phyloP scores from a whole-genome alignment of 2,888 invertebrate genomes.

The Meiosimyza decipiens region DNA sequence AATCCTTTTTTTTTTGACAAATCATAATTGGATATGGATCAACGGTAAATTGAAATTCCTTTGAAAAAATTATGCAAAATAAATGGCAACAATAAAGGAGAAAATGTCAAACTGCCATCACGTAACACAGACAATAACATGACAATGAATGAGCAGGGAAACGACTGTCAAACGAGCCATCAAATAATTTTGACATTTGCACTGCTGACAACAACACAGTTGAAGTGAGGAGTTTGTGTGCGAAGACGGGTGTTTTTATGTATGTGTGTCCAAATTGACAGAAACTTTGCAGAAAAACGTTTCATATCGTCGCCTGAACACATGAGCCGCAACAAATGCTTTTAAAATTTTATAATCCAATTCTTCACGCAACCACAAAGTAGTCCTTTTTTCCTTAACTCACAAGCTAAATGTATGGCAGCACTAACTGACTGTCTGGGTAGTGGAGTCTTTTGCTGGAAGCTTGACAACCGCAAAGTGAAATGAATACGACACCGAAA shows the following conservation, averaged over 20 bases:
- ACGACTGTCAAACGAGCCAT: constrained; percentile 14
- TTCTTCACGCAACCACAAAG: constrained; percentile 48
- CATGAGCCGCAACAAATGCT: constrained; percentile 20
- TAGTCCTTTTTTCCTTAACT: too few relatives aligned
- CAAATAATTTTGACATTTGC: constrained; percentile 27
- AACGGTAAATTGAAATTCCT: constrained; percentile 3
- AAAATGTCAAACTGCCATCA: neutral
- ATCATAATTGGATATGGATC: constrained; percentile 5
- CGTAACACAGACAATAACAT: constrained; percentile 9
- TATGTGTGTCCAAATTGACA: constrained; percentile 5
- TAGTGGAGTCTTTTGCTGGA: neutral
- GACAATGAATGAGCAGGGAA: constrained; percentile 15
- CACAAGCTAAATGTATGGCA: too few relatives aligned
- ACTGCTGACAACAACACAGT: neutral
- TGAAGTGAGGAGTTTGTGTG: neutral
- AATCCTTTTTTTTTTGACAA: neutral
- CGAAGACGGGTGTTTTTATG: neutral
- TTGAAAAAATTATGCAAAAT: constrained; percentile 28
- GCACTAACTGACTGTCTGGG: too few relatives aligned
- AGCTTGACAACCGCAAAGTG: constrained; percentile 30
- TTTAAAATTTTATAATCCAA: constrained; percentile 51
- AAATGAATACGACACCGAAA: constrained; percentile 59
- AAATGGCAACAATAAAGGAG: neutral
- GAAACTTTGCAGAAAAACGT: constrained; percentile 4
- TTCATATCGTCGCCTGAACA: neutral